Evolutionary conservation across 2,888 invertebrate species (phyloP).

Genomic region (Morpho deidamia): DNA sequence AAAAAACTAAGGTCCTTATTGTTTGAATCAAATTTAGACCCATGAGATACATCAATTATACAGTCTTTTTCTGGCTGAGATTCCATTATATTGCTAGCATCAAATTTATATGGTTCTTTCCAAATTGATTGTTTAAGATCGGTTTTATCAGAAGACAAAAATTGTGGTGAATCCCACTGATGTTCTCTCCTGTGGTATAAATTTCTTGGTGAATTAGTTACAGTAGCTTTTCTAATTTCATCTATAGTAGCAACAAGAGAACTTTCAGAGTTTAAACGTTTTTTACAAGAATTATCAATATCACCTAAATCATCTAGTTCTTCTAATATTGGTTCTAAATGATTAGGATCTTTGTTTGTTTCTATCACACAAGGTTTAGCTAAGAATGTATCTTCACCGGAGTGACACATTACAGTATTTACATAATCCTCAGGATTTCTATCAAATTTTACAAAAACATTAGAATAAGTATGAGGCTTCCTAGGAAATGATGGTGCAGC

Average conservation of each 20-base stretch:
- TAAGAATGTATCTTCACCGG: constrained; percentile 68
- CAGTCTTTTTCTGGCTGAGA: constrained; percentile 64
- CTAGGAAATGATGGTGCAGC: constrained; percentile 66
- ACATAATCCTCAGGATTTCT: constrained; percentile 72
- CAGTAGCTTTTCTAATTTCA: constrained; percentile 78
- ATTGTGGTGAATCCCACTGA: constrained; percentile 66
- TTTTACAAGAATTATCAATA: constrained; percentile 54
- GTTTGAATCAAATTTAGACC: constrained; percentile 44
- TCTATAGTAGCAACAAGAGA: constrained; percentile 81
- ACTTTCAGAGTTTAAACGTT: constrained; percentile 73
- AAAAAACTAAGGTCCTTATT: constrained; percentile 43
- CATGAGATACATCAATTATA: constrained; percentile 40
- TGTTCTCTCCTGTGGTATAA: constrained; percentile 74
- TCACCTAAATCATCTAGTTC: constrained; percentile 78
- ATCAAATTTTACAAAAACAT: constrained; percentile 67
- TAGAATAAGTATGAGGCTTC: constrained; percentile 65
- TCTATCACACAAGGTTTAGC: constrained; percentile 78
- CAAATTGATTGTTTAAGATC: constrained; percentile 65
- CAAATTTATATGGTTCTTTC: constrained; percentile 69
- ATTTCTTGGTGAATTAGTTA: constrained; percentile 77
- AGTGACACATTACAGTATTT: constrained; percentile 70
- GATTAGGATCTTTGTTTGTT: constrained; percentile 67
- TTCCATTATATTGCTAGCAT: constrained; percentile 64
- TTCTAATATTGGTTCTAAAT: constrained; percentile 76
- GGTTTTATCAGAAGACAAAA: constrained; percentile 47